These are phyloP conservation scores for Rhamphomyia laevipes DNA, from an alignment of 2,888 invertebrate species.

Conservation along the genomic window DNA sequence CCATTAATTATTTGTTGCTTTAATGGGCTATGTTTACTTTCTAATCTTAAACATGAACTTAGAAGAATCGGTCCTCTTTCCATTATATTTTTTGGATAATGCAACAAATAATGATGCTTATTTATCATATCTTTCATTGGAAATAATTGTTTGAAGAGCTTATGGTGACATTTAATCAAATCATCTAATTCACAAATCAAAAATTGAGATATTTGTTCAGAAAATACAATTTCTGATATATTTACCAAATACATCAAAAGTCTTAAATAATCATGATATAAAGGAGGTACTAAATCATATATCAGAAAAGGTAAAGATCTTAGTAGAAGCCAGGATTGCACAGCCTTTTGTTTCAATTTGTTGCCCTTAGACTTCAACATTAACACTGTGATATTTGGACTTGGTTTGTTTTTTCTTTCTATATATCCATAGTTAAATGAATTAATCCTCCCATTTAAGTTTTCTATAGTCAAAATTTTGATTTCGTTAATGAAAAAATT, in stretches of 20 bases:
- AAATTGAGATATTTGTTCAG: neutral
- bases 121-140: slow-evolving; percentile 3
- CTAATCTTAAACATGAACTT: slow-evolving; percentile 1
- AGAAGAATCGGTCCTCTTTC: slow-evolving; percentile 5
- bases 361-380: neutral
- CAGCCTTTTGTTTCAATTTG: slow-evolving; percentile 4
- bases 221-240: slow-evolving; percentile 4
- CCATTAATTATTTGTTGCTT: slow-evolving; percentile 1
- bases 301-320: slow-evolving; percentile 6
- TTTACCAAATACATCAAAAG: neutral
- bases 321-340: slow-evolving; percentile 5
- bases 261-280: neutral
- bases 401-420: slow-evolving; percentile 3
- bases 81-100: slow-evolving; percentile 1
- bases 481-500: neutral
- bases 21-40: slow-evolving; percentile 6
- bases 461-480: neutral
- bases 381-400: neutral
- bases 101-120: slow-evolving; percentile 5
- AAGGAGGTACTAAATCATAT: too few relatives aligned
- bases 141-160: slow-evolving; percentile 2
- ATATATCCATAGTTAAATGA: slow-evolving; percentile 1
- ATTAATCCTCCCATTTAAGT: neutral
- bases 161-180: slow-evolving; percentile 1
- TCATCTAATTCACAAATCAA: slow-evolving; percentile 1